Evolutionary conservation across 2,888 invertebrate species (phyloP), one percentile per base, ranked within the genome.

Genomic region (Arctia plantaginis): DNA sequence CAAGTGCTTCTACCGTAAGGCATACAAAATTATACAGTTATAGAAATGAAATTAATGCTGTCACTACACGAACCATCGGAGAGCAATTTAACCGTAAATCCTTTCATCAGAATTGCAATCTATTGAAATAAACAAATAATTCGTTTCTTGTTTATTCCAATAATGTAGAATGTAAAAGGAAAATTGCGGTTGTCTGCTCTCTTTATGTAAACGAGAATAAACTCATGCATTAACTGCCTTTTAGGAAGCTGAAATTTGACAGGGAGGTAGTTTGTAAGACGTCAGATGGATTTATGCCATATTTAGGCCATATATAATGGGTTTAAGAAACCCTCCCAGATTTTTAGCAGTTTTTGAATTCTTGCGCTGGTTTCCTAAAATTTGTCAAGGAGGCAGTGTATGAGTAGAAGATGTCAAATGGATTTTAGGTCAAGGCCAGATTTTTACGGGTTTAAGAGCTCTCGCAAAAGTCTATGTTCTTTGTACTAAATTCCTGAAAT

Each of bases 51-150:
- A n/a, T n/a, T n/a, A n/a, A n/a, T n/a, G n/a, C n/a, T n/a, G n/a
- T n/a, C n/a, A 27, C 18, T 0, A 47, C 47, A 33, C 23, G 13
- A 27, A 51, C n/a, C 27, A 39, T 41, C 20, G n/a, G 27, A 66
- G 10, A 72, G 67, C 47, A 44, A 72, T 72, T 72, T 67, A 23
- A n/a, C 1, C 3, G 66, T 20, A 27, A 66, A 30, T 33, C 39
- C 47, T 47, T 51, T 35, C 8, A 35, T 35, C 33, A 35, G 8
- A 59, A 33, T 44, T 72, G 18, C n/a, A 55, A 72, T 66, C 23
- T 59, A 67, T 41, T 67, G 44, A 59, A 27, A 18, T 44, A 55
- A 55, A 39, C 59, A 59, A 55, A 72, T 66, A 72, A 72, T 72
- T 41, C 59, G 30, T n/a, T 67, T 59, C 12, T 44, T 59, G 44